phyloP scores from a whole-genome alignment of 2,113 vertebrate genomes.

The Gopherus flavomarginatus region DNA sequence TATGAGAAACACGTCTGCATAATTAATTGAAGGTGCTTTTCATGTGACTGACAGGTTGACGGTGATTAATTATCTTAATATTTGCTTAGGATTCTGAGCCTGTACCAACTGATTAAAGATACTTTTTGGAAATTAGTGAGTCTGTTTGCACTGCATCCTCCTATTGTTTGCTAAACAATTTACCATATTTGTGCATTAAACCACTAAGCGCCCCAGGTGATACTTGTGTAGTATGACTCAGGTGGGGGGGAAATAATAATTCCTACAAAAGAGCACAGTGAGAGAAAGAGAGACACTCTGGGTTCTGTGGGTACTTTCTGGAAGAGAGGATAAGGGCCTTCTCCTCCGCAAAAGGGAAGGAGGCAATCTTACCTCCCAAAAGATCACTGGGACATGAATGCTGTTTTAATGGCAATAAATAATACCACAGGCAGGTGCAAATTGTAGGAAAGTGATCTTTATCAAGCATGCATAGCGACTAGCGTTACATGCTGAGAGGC shows the following conservation, averaged over 20 bases:
- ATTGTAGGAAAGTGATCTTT: not conserved
- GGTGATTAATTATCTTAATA: constrained; percentile 81
- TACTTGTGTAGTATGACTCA: not conserved
- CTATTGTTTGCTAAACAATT: constrained; percentile 77
- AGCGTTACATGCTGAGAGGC: not conserved
- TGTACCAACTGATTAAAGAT: constrained; percentile 71
- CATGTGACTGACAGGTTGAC: constrained; percentile 72
- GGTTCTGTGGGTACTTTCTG: not conserved
- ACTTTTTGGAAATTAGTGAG: constrained; percentile 68
- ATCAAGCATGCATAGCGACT: not conserved
- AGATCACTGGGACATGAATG: not conserved
- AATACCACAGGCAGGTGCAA: not conserved
- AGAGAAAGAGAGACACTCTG: not conserved
- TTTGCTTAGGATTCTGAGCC: constrained; percentile 76
- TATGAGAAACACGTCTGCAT: constrained; percentile 26
- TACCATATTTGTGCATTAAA: constrained; percentile 47
- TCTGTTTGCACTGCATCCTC: constrained; percentile 74
- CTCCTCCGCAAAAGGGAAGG: not conserved
- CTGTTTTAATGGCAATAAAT: not conserved
- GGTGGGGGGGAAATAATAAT: constrained; percentile 3
- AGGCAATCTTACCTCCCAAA: not conserved
- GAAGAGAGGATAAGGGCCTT: not conserved
- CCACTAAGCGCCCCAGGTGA: constrained; percentile 26
- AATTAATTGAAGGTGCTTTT: constrained; percentile 68
- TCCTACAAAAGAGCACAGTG: not conserved